Conservation (phyloP, 2,888 invertebrate genomes). For the Oithona nana region DNA sequence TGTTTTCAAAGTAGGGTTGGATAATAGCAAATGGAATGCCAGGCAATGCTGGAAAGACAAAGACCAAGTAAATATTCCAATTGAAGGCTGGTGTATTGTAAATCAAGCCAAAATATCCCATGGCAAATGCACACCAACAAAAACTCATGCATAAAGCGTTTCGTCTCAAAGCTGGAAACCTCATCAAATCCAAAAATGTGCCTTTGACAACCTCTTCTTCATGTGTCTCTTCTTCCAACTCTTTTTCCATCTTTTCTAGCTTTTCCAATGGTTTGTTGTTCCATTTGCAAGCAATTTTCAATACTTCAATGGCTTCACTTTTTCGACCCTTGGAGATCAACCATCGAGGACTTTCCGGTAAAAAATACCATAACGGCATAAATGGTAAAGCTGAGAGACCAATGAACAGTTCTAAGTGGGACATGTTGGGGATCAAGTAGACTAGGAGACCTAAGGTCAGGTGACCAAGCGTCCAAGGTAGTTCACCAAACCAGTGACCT, state of each 20-base stretch:
- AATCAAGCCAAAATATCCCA: conserved; percentile 6
- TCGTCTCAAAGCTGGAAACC: no score
- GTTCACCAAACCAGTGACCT: neutral
- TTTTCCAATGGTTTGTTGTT: no score
- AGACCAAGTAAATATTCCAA: conserved; percentile 9
- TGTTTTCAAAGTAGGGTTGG: neutral
- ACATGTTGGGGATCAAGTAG: conserved; percentile 6
- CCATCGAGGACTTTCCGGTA: conserved; percentile 5
- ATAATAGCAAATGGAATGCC: neutral
- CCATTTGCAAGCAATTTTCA: neutral
- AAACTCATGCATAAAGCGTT: no score
- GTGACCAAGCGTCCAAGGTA: neutral
- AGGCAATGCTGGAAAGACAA: neutral
- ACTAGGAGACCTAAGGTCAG: conserved; percentile 7
- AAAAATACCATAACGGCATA: neutral
- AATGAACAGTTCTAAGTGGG: neutral
- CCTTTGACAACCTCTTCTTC: no score
- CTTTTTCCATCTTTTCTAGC: no score
- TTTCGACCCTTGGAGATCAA: neutral
- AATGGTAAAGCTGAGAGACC: neutral
- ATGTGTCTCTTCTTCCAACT: no score
- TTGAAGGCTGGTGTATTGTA: conserved; percentile 8
- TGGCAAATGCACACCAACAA: neutral
- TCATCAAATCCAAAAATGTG: no score
- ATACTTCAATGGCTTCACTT: neutral